Base-by-base conservation (phyloP, 2,888 invertebrate genomes). In the Papilio protenor region DNA sequence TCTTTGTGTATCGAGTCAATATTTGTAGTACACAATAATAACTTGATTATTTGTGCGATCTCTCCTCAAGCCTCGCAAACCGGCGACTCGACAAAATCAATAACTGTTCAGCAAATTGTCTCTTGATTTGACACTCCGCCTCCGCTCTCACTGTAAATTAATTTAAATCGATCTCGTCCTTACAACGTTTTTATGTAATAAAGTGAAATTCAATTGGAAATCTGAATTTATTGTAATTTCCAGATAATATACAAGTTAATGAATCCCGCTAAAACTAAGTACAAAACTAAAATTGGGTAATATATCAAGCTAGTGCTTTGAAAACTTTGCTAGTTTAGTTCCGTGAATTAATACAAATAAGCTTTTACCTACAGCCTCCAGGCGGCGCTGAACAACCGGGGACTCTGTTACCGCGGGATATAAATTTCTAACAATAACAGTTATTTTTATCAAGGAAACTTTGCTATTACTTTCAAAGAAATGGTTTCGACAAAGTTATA, bases 401-500 rank as follows among this genome's bases (percentile, higher is more conserved):
- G 14, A 71, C 23, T 70, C 70, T 49, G 70, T 27, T 49, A 23
- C 49, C 70, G 21, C 70, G 27, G 47, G 6, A 1, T 16, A 52
- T 71, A 47, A 21, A 49, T 52, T 71, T 49, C 71, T 18, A 71
- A 71, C 27, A 71, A 71, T 49, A 71, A 71, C 47, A 70, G 49
- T 71, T 71, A 71, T 71, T 71, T 70, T 71, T 71, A 71, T 49
- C 49, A 71, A 71, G 52, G 49, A 21, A 49, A 71, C 23, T 27
- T 49, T 23, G 45, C 71, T 71, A 18, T 71, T 71, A 71, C 49
- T 23, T 49, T 27, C 49, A 71, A 71, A 71, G 71, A 71, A 49
- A 70, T 12, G 27, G 21, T 71, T 71, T 23, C 27, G 16, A 49
- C 49, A 21, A 70, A 71, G 71, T 16, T 71, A 49, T 14, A 70